A percentile compares a stretch with the other conserved stretches of the same genome.
Evolutionary conservation across 2,888 invertebrate species (phyloP).

Genomic region (Apodemia mormo): DNA sequence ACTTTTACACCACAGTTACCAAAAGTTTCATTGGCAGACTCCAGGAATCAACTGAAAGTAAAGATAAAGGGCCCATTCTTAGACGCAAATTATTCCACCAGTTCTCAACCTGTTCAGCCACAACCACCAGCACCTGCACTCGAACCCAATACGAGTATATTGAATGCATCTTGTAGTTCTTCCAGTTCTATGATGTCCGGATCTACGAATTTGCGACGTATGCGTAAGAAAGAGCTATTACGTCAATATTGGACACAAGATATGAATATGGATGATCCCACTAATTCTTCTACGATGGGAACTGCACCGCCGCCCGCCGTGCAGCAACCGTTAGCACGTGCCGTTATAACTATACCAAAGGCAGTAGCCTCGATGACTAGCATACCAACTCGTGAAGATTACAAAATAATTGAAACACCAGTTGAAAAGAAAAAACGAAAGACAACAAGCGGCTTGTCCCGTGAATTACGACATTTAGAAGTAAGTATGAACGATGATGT

Average conservation of each 20-base stretch:
- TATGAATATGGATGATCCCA: constrained; percentile 91
- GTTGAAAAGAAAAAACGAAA: constrained; percentile 86
- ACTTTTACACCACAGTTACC: constrained; percentile 64
- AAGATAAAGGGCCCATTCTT: constrained; percentile 95
- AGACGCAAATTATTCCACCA: constrained; percentile 87
- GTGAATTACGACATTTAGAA: constrained; percentile 85
- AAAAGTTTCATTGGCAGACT: constrained; percentile 89
- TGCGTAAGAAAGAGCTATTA: constrained; percentile 94
- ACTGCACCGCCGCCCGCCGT: constrained; percentile 80
- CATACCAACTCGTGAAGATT: constrained; percentile 92
- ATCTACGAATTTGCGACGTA: constrained; percentile 89
- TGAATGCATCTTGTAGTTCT: constrained; percentile 62
- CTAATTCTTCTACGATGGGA: constrained; percentile 74
- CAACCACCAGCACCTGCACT: constrained; percentile 70
- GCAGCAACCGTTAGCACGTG: constrained; percentile 84
- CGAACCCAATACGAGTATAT: constrained; percentile 58
- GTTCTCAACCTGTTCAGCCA: constrained; percentile 81
- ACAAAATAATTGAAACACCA: constrained; percentile 85
- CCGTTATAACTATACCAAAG: constrained; percentile 91
- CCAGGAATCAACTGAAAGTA: constrained; percentile 92
- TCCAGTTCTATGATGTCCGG: constrained; percentile 79
- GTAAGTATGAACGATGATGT: constrained; percentile 80
- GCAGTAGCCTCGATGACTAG: constrained; percentile 94
- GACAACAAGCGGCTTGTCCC: constrained; percentile 72
- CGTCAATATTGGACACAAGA: constrained; percentile 91